A percentile compares a stretch with the other conserved stretches of the same genome.
phyloP scores from a whole-genome alignment of 2,888 invertebrate species.

The Mesochorus sp. region DNA sequence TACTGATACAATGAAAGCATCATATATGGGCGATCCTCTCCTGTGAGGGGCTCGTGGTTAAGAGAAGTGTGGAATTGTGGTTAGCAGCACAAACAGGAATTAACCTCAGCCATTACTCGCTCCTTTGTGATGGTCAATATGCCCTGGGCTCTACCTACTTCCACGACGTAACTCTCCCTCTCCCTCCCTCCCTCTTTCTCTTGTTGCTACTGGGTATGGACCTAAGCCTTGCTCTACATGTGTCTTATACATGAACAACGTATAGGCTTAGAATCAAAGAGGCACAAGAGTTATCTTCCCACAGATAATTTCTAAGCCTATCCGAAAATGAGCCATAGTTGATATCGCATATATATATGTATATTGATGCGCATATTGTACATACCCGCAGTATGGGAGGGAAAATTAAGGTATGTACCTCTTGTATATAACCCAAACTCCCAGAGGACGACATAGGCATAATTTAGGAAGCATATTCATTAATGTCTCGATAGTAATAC shows the following conservation, averaged over 20 bases:
- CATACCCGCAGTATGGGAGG: not conserved
- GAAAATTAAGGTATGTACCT: not conserved
- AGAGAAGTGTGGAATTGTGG: conserved; percentile 65
- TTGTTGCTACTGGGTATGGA: not conserved
- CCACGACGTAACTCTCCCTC: conserved; percentile 45
- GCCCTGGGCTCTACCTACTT: conserved; percentile 61
- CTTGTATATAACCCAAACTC: not conserved
- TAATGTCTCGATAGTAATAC: not conserved
- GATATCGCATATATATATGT: not conserved
- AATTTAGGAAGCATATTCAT: conserved; percentile 26
- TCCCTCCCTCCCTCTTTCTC: too few relatives aligned
- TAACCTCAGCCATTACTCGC: conserved; percentile 73
- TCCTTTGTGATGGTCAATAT: conserved; percentile 72
- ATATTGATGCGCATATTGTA: not conserved
- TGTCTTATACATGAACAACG: too few relatives aligned
- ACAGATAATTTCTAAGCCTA: too few relatives aligned
- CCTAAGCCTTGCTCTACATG: not conserved
- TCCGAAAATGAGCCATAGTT: too few relatives aligned
- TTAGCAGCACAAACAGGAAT: conserved; percentile 69
- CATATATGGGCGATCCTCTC: conserved; percentile 15
- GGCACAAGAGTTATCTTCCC: too few relatives aligned
- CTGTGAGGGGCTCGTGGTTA: conserved; percentile 58
- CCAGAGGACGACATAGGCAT: not conserved
- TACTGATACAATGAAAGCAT: not conserved
- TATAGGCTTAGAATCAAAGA: too few relatives aligned